phyloP scores from a whole-genome alignment of 2,113 vertebrate genomes.

The Sebastes schlegelii region DNA sequence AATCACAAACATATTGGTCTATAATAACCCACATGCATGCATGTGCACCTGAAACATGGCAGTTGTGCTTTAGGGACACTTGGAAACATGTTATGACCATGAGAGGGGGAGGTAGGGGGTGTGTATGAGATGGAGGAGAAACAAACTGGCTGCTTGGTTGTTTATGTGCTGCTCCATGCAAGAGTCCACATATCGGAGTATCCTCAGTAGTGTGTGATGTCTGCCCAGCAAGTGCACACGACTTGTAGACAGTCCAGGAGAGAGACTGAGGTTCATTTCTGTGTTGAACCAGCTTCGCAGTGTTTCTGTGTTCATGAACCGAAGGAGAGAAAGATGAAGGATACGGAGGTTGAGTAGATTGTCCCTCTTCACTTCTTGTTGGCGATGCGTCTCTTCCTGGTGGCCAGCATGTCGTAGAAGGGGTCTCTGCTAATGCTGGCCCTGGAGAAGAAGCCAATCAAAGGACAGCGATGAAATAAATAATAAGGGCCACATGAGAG shows the following conservation, averaged over 20 bases:
- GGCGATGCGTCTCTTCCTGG: slow-evolving; percentile 96
- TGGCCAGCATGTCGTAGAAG: slow-evolving; percentile 99
- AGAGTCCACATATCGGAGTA: slow-evolving; percentile 17
- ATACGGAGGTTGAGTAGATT: slow-evolving; percentile 39
- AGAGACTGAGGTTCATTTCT: slow-evolving; percentile 25
- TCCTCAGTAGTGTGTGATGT: slow-evolving; percentile 38
- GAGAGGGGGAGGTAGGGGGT: slow-evolving; percentile 39
- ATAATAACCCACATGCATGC: slow-evolving; percentile 68
- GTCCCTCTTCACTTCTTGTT: slow-evolving; percentile 92
- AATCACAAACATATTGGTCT: slow-evolving; percentile 53
- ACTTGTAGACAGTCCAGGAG: slow-evolving; percentile 25
- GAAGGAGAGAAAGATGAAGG: slow-evolving; percentile 30
- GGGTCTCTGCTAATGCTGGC: slow-evolving; percentile 98
- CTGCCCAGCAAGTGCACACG: slow-evolving; percentile 27
- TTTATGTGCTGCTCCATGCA: slow-evolving; percentile 29
- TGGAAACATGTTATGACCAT: slow-evolving; percentile 46
- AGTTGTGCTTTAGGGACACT: slow-evolving; percentile 66
- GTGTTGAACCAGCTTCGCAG: slow-evolving; percentile 26
- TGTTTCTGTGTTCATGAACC: slow-evolving; percentile 43
- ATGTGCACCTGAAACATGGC: slow-evolving; percentile 69
- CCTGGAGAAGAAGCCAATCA: slow-evolving; percentile 82
- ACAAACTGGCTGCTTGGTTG: slow-evolving; percentile 34
- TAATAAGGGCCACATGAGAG: slow-evolving; percentile 65
- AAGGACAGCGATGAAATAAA: slow-evolving; percentile 70
- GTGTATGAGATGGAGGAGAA: slow-evolving; percentile 37